Conservation (phyloP, 2,888 invertebrate species). For the Sinelater perroti region DNA sequence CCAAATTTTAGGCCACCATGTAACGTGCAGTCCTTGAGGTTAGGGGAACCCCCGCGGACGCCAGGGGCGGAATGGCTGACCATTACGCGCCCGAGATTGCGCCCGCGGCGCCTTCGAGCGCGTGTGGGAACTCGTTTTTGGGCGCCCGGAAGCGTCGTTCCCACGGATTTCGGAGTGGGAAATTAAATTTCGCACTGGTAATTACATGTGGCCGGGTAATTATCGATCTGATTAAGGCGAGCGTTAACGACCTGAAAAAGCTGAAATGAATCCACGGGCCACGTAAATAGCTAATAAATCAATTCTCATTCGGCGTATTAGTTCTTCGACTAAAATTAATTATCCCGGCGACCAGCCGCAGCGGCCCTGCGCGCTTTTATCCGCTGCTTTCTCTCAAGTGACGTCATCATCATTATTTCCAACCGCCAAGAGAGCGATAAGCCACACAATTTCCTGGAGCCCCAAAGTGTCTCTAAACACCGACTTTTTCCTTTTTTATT, state of each 20-base stretch:
- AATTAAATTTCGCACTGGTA: conserved; percentile 7
- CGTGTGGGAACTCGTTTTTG: conserved; percentile 10
- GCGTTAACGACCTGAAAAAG: conserved; percentile 9
- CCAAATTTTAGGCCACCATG: conserved; percentile 28
- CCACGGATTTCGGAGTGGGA: conserved; percentile 8
- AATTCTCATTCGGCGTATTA: conserved; percentile 13
- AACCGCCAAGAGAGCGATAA: conserved; percentile 12
- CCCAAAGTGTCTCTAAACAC: conserved; percentile 12
- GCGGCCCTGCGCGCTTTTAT: conserved; percentile 14
- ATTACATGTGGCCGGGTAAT: conserved; percentile 14
- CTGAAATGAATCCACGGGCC: background rate
- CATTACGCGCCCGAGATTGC: background rate
- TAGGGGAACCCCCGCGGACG: conserved; percentile 16
- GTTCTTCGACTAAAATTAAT: conserved; percentile 14
- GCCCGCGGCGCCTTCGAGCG: background rate
- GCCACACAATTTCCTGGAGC: conserved; percentile 17
- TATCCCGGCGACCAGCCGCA: conserved; percentile 7
- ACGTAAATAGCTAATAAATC: conserved; percentile 18
- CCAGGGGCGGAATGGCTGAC: background rate
- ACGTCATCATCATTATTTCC: conserved; percentile 17
- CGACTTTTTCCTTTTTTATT: conserved; percentile 4
- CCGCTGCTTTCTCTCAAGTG: conserved; percentile 9
- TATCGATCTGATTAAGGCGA: conserved; percentile 15
- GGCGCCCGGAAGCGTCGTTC: background rate
- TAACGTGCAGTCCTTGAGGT: conserved; percentile 25